Percentiles rank a stretch among this genome's conserved stretches.
These are phyloP conservation scores for Anniella stebbinsi DNA, from an alignment of 2,797 vertebrate species.

Conservation along the genomic window DNA sequence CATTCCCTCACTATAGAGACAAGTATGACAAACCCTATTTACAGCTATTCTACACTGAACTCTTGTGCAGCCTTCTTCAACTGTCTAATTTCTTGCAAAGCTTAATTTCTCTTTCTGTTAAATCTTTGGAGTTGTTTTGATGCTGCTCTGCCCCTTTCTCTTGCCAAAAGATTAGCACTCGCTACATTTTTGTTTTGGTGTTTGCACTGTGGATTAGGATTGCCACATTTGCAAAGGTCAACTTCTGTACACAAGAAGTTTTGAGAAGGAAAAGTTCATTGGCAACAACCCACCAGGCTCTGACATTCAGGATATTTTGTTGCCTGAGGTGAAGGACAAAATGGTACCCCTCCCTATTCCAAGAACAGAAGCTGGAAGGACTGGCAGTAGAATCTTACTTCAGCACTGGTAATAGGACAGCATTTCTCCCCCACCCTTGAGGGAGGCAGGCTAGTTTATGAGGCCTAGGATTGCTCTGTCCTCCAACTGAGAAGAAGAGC, in stretches of 20 bases:
- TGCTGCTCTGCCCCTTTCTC: not conserved
- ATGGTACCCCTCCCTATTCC: too few species aligned
- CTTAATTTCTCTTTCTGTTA: not conserved
- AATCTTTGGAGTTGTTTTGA: not conserved
- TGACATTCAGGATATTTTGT: not conserved
- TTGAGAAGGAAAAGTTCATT: slow-evolving; percentile 8
- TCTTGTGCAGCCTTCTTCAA: not conserved
- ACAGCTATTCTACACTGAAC: not conserved
- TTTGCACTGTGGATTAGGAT: not conserved
- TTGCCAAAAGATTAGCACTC: slow-evolving; percentile 13
- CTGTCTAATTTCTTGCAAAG: slow-evolving; percentile 3
- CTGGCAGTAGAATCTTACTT: too few species aligned
- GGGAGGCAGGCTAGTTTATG: too few species aligned
- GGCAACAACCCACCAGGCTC: not conserved
- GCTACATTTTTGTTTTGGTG: not conserved
- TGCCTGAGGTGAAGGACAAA: not conserved
- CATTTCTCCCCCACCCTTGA: too few species aligned
- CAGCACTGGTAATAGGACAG: too few species aligned
- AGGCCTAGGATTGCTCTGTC: too few species aligned
- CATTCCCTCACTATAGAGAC: not conserved
- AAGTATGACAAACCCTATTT: slow-evolving; percentile 6
- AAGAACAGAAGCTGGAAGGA: too few species aligned
- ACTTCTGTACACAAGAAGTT: not conserved
- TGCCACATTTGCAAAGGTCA: slow-evolving; percentile 30
- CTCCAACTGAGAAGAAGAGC: too few species aligned